Evolutionary conservation across 2,797 vertebrate species (phyloP).

Genomic region (Myotis findleyi): DNA sequence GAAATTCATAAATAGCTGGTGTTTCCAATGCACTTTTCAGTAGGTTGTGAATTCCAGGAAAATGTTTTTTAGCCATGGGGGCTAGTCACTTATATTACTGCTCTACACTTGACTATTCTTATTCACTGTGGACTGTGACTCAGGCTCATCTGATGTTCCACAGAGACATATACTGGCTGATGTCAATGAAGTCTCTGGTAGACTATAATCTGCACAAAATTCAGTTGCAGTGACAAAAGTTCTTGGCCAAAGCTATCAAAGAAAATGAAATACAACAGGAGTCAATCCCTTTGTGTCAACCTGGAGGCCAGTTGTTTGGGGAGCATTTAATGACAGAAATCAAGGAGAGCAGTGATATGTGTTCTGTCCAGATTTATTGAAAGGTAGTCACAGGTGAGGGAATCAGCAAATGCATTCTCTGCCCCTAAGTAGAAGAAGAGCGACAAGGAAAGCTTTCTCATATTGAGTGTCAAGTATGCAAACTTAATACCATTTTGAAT

Average conservation of each 20-base stretch:
- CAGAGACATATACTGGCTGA: constrained; percentile 27
- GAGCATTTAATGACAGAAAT: constrained; percentile 59
- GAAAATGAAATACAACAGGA: constrained; percentile 47
- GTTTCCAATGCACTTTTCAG: constrained; percentile 14
- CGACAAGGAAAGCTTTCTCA: neutral
- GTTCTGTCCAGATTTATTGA: constrained; percentile 16
- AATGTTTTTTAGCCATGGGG: constrained; percentile 4
- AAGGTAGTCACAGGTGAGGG: neutral
- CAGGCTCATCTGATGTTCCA: neutral
- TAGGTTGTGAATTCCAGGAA: neutral
- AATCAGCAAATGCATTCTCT: constrained; percentile 11
- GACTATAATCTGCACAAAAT: constrained; percentile 21
- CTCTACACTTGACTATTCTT: neutral
- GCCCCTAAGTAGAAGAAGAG: neutral
- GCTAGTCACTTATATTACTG: neutral
- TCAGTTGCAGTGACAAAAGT: neutral
- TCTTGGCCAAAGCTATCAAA: constrained; percentile 20
- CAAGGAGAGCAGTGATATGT: neutral
- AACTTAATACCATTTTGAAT: neutral
- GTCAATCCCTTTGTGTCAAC: constrained; percentile 7
- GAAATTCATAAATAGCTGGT: constrained; percentile 24
- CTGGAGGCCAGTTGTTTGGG: constrained; percentile 23
- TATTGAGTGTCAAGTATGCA: neutral
- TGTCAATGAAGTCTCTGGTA: constrained; percentile 37
- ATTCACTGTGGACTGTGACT: constrained; percentile 2